These are phyloP conservation scores for Tortrix viridana DNA, from an alignment of 2,888 invertebrate species.

Conservation along the genomic window DNA sequence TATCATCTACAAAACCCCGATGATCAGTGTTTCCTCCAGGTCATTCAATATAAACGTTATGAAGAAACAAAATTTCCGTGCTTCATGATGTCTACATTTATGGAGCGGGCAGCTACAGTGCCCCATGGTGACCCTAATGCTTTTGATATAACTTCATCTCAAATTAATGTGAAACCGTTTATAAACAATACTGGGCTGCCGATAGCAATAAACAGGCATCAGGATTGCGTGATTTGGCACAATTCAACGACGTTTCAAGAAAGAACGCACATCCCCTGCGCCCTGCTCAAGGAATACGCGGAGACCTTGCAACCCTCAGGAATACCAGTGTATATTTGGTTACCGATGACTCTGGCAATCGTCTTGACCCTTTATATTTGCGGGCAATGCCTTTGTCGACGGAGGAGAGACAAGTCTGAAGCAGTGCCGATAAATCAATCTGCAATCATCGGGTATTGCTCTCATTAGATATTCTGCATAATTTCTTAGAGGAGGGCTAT, in stretches of 20 bases:
- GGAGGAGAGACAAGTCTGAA: constrained; percentile 52
- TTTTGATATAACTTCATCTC: constrained; percentile 65
- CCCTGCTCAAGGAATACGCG: constrained; percentile 67
- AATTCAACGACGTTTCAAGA: constrained; percentile 61
- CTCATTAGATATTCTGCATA: constrained; percentile 48
- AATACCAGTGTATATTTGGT: constrained; percentile 71
- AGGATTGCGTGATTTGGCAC: constrained; percentile 73
- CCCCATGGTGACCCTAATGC: constrained; percentile 48
- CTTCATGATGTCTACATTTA: constrained; percentile 73
- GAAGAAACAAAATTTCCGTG: constrained; percentile 71
- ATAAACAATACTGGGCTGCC: constrained; percentile 53
- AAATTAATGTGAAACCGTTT: constrained; percentile 61
- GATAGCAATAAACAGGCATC: constrained; percentile 59
- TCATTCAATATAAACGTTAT: constrained; percentile 61
- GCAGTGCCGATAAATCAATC: constrained; percentile 58
- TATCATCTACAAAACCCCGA: constrained; percentile 56
- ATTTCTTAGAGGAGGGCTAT: constrained; percentile 5
- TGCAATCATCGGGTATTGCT: constrained; percentile 57
- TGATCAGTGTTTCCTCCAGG: constrained; percentile 71
- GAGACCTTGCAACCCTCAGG: constrained; percentile 67
- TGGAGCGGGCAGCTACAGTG: constrained; percentile 53
- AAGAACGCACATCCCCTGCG: constrained; percentile 64
- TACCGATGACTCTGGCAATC: constrained; percentile 61
- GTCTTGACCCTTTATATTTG: constrained; percentile 60
- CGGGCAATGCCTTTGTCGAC: constrained; percentile 60